Evolutionary conservation across 2,888 invertebrate genomes (phyloP), one percentile per base, ranked within the genome.

Genomic region (Aleiodes leptofemur): DNA sequence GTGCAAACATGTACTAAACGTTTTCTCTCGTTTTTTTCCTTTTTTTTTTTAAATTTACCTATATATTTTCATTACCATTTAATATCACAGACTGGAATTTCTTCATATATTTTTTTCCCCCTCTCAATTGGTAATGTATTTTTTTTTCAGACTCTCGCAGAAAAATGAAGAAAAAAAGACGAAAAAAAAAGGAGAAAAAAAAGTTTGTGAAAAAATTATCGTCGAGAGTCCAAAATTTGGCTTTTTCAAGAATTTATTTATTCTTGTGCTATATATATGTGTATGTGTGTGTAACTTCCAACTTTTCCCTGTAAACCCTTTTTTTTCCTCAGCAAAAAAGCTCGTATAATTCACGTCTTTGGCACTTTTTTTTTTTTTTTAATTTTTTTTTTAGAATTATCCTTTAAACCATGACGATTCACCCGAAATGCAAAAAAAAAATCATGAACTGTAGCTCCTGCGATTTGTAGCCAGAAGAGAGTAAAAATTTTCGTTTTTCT

Each of bases 81-180:
- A 87, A 82, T 87, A 87, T 87, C 87, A 87, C 87, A 87, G 87
- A 87, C 83, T 82, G 68, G 34, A 68, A n/a, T 50, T 50, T 64
- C 34, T 48, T 48, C 16, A 64, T 81, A 81, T 84, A 81, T 82
- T 81, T 81, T 76, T 69, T 38, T 38, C 11, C 61, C 16, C 53
- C 29, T 53, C 16, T 16, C 48, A 43, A 64, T 48, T 64, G 64
- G 34, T 61, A 48, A 38, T 43, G 53, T 1, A 6, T 23, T 23
- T 23, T 23, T 23, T 23, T 23, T 74, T 29, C n/a, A 7, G 34
- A 43, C 43, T 66, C 51, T 64, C 16, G 8, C 23, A 31, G 31
- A 38, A 43, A 13, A 48, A 29, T 34, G 29, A 59, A 11, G 11
- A 14, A 43, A 64, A 64, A 48, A 48, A 48, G 13, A 43, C 8